These are phyloP conservation scores for Chloroceryle amazona DNA, from an alignment of 2,797 vertebrate species.

Conservation along the genomic window DNA sequence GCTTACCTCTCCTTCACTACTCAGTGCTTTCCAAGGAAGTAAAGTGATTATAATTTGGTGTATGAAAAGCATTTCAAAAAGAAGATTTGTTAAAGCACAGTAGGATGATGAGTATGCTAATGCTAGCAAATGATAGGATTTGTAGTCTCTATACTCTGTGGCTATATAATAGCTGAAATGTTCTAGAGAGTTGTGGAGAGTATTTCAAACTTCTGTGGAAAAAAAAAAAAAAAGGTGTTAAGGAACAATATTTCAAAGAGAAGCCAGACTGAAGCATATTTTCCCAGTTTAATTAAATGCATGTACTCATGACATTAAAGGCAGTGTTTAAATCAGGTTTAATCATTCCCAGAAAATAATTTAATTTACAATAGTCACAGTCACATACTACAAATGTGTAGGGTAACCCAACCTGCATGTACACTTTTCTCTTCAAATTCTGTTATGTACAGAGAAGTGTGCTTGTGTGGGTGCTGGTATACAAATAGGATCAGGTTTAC, in stretches of 20 bases:
- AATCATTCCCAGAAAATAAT: background rate
- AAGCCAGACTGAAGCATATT: background rate
- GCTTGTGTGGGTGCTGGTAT: background rate
- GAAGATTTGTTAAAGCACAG: background rate
- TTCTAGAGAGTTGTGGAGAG: background rate
- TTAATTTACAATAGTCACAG: background rate
- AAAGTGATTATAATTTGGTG: background rate
- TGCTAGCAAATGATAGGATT: background rate
- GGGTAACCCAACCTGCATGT: background rate
- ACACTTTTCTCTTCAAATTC: background rate
- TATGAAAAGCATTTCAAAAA: background rate
- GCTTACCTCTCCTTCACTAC: background rate
- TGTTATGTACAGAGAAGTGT: background rate
- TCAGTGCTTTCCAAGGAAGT: background rate
- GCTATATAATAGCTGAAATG: background rate
- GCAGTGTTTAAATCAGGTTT: background rate
- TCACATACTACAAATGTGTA: background rate
- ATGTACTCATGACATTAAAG: background rate
- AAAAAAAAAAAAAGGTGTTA: background rate
- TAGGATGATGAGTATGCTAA: background rate
- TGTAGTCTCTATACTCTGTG: rapidly evolving
- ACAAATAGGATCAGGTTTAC: background rate
- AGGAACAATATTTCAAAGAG: background rate
- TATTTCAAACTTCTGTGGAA: background rate
- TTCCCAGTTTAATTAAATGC: background rate